Percentiles rank a stretch among this genome's conserved stretches.
phyloP scores from a whole-genome alignment of 1,140 invertebrate species.

The Leptopilina clavipes region DNA sequence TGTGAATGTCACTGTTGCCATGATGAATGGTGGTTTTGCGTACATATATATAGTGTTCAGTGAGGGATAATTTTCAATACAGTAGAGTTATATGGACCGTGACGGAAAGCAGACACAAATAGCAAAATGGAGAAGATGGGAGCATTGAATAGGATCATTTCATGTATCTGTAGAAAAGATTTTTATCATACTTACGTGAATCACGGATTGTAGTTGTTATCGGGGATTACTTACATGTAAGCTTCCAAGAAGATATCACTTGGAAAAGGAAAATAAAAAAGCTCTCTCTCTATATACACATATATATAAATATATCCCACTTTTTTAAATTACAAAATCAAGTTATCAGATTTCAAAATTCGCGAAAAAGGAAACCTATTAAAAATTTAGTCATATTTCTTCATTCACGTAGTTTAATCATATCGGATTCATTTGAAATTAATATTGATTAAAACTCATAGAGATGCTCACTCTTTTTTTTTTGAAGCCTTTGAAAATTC shows the following conservation, averaged over 20 bases:
- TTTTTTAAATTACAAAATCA: not conserved
- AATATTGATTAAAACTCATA: too few species aligned
- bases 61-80: not conserved
- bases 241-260: not conserved
- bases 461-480: too few species aligned
- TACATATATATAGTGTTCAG: too few species aligned
- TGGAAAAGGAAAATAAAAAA: not conserved
- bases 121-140: not conserved
- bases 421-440: too few species aligned
- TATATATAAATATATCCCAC: not conserved
- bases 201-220: conserved; percentile 15
- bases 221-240: conserved; percentile 19
- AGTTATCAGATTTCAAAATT: not conserved
- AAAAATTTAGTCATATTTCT: too few species aligned
- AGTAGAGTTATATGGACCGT: not conserved
- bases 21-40: too few species aligned
- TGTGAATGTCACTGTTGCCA: too few species aligned
- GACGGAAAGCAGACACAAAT: not conserved
- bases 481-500: too few species aligned
- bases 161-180: not conserved
- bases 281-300: not conserved
- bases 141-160: not conserved
- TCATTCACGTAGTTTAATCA: too few species aligned
- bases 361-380: too few species aligned
- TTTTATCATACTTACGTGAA: conserved; percentile 13